Evolutionary conservation across 2,888 invertebrate species (phyloP).

Genomic region (Cheilosia urbana): DNA sequence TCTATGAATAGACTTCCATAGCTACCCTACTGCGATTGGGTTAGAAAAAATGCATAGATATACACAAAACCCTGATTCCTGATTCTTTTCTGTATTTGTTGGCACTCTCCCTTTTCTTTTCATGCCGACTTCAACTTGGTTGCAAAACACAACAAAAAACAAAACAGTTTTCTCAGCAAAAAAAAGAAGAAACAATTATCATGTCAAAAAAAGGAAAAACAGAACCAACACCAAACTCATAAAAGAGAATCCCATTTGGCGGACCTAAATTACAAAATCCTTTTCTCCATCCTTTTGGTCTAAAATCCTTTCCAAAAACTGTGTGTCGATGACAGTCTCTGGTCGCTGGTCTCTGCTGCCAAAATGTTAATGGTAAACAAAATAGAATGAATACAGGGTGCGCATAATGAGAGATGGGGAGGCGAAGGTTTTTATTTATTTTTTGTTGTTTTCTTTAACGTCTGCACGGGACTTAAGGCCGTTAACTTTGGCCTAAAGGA

Average conservation of each 20-base stretch:
- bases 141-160: background rate
- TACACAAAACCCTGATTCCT: background rate
- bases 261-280: slow-evolving; percentile 27
- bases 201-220: background rate
- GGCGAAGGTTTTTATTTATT: slow-evolving; percentile 2
- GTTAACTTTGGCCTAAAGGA: slow-evolving; percentile 13
- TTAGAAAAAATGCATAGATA: too few species aligned
- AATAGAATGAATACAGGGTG: slow-evolving; percentile 4
- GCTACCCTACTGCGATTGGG: too few species aligned
- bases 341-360: background rate
- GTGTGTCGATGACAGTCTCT: background rate
- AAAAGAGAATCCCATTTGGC: slow-evolving; percentile 26
- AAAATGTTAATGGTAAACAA: slow-evolving; percentile 1
- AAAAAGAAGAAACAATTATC: background rate
- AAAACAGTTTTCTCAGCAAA: background rate
- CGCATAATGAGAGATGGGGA: background rate
- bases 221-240: slow-evolving; percentile 9
- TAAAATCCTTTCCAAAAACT: slow-evolving; percentile 22
- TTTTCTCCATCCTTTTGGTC: background rate
- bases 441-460: slow-evolving; percentile 6
- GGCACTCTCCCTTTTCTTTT: slow-evolving; percentile 2
- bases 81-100: background rate
- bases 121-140: background rate
- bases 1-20: too few species aligned
- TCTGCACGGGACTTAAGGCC: slow-evolving; percentile 19